phyloP scores from a whole-genome alignment of 2,888 invertebrate species.

The Melangyna quadrimaculata region DNA sequence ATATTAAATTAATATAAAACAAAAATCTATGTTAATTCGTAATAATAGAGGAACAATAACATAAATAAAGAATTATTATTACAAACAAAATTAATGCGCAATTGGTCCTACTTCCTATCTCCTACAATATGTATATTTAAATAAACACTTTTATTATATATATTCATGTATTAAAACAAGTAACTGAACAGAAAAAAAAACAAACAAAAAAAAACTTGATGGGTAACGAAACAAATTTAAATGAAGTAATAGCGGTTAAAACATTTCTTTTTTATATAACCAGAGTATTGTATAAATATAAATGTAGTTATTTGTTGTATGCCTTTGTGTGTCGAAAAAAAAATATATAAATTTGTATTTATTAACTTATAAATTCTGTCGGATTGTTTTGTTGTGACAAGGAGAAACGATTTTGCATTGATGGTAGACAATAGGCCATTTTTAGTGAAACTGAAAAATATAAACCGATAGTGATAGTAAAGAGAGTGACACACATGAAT shows the following conservation, averaged over 20 bases:
- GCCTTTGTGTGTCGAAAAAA: conserved; percentile 1
- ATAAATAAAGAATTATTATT: conserved; percentile 61
- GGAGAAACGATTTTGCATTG: neutral
- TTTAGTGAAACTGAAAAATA: neutral
- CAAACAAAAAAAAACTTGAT: conserved; percentile 6
- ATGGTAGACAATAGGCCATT: neutral
- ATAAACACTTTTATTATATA: conserved; percentile 37
- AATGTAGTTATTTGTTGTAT: conserved; percentile 40
- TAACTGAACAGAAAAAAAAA: neutral
- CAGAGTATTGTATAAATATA: conserved; percentile 16
- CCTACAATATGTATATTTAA: conserved; percentile 37
- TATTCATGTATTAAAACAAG: conserved; percentile 26
- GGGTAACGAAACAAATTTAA: conserved; percentile 28
- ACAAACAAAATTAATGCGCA: conserved; percentile 48
- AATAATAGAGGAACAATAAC: conserved; percentile 59
- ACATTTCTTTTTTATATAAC: conserved; percentile 5
- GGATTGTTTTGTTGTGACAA: neutral
- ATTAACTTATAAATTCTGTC: conserved; percentile 1
- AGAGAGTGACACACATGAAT: neutral
- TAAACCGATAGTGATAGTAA: neutral
- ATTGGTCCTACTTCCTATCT: conserved; percentile 61
- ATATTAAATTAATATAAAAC: conserved; percentile 41
- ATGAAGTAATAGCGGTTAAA: conserved; percentile 27
- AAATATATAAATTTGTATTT: conserved; percentile 15
- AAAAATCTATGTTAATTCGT: conserved; percentile 47